A percentile compares a stretch with the other conserved stretches of the same genome.
Evolutionary conservation across 2,888 invertebrate genomes (phyloP).

Genomic region (Drosophila dives): DNA sequence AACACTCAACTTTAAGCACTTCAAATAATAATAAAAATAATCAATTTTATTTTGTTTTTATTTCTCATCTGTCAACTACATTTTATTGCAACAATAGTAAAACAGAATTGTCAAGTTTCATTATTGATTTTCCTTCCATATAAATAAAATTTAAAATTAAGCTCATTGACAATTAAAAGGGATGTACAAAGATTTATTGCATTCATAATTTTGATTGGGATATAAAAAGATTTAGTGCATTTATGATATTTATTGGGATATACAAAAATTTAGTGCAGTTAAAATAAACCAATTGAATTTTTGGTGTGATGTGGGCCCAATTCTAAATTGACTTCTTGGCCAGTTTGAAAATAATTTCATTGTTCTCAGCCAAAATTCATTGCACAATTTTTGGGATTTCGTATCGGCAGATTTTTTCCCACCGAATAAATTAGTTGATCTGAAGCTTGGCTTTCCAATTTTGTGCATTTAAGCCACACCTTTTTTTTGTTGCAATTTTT

Average conservation of each 20-base stretch:
- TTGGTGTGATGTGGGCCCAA: neutral
- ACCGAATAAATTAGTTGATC: conserved; percentile 43
- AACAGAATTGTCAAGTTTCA: neutral
- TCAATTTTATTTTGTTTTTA: neutral
- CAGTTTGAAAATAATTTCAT: conserved; percentile 4
- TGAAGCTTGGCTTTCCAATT: conserved; percentile 19
- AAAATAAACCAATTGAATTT: neutral
- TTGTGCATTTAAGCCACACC: conserved; percentile 25
- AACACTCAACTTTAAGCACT: neutral
- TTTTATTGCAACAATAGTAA: neutral
- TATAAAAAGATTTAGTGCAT: neutral
- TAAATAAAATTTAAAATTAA: neutral
- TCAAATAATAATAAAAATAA: neutral
- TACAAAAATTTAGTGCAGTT: neutral
- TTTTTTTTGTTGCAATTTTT: conserved; percentile 11
- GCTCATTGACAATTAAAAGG: neutral
- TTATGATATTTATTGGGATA: neutral
- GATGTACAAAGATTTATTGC: no score
- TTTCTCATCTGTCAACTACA: neutral
- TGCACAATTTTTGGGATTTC: conserved; percentile 44
- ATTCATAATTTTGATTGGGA: no score
- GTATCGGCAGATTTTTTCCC: neutral
- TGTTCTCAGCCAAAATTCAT: conserved; percentile 2
- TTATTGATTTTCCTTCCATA: neutral
- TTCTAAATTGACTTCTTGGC: neutral